These are phyloP conservation scores for Whitmania pigra DNA, from an alignment of 1,140 invertebrate genomes.

Conservation along the genomic window DNA sequence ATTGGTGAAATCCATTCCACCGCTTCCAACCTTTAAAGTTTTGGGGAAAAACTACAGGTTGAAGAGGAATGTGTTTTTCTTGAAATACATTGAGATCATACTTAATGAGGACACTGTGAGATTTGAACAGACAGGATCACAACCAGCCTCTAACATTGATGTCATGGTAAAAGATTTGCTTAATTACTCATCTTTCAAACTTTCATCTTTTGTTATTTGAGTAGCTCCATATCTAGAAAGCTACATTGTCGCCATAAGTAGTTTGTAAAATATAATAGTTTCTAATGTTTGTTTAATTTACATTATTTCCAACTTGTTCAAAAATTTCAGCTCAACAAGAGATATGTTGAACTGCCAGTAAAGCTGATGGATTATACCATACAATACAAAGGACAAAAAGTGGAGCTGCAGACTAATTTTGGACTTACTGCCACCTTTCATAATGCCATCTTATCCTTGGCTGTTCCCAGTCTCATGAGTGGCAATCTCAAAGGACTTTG, in stretches of 20 bases:
- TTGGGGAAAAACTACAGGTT: neutral
- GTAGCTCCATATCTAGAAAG: neutral
- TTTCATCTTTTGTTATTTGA: neutral
- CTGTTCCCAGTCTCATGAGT: neutral
- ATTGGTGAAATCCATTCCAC: neutral
- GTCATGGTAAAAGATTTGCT: neutral
- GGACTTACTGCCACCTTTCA: neutral
- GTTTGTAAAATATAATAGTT: neutral
- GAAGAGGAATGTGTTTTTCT: neutral
- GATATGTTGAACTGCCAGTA: neutral
- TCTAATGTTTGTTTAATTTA: too few relatives aligned
- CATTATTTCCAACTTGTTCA: too few relatives aligned
- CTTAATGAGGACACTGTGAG: neutral
- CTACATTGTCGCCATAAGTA: neutral
- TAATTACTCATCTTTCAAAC: too few relatives aligned
- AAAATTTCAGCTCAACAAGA: too few relatives aligned
- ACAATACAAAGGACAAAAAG: neutral
- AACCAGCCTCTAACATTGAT: neutral
- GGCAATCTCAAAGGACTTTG: neutral
- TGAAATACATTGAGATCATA: neutral
- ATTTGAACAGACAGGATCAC: neutral
- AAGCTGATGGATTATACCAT: neutral
- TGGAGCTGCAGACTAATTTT: neutral
- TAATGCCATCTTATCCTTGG: neutral
- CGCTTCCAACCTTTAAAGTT: neutral